Conservation (phyloP, 2,888 invertebrate species). For the Nephrocerus scutellatus region DNA sequence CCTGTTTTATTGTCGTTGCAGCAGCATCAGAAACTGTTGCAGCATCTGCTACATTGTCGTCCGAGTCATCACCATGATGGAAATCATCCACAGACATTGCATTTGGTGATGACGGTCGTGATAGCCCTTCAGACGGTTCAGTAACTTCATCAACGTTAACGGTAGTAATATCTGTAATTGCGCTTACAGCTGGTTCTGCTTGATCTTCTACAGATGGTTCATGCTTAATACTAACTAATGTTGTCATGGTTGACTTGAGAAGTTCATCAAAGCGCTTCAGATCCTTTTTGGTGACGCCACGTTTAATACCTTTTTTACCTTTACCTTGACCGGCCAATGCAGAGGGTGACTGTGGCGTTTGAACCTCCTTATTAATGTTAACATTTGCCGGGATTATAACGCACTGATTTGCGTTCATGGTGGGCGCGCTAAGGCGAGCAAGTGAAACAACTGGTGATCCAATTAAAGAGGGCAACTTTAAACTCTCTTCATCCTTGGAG, state of each 20-base stretch:
- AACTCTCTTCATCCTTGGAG: no score
- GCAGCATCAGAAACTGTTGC: constrained; percentile 5
- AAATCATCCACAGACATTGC: constrained; percentile 8
- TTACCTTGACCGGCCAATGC: constrained; percentile 16
- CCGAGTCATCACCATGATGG: constrained; percentile 12
- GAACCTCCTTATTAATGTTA: background rate
- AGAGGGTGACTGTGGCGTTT: constrained; percentile 8
- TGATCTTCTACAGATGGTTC: constrained; percentile 39
- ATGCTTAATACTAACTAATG: constrained; percentile 42
- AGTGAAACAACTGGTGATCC: constrained; percentile 35
- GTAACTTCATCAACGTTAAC: constrained; percentile 21
- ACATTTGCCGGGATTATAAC: constrained; percentile 21
- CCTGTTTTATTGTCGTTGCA: constrained; percentile 22
- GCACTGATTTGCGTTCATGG: constrained; percentile 28
- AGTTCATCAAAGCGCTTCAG: constrained; percentile 41
- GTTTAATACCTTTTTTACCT: constrained; percentile 27
- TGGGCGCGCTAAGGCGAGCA: constrained; percentile 34
- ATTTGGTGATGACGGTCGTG: constrained; percentile 6
- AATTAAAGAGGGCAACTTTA: constrained; percentile 11
- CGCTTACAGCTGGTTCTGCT: background rate
- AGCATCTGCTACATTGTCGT: constrained; percentile 1
- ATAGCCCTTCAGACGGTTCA: constrained; percentile 16
- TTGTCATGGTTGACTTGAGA: constrained; percentile 40
- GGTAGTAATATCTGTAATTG: background rate
- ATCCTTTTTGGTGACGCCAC: constrained; percentile 39